These are phyloP conservation scores for Python bivittatus DNA, from an alignment of 2,113 vertebrate genomes.

Conservation along the genomic window DNA sequence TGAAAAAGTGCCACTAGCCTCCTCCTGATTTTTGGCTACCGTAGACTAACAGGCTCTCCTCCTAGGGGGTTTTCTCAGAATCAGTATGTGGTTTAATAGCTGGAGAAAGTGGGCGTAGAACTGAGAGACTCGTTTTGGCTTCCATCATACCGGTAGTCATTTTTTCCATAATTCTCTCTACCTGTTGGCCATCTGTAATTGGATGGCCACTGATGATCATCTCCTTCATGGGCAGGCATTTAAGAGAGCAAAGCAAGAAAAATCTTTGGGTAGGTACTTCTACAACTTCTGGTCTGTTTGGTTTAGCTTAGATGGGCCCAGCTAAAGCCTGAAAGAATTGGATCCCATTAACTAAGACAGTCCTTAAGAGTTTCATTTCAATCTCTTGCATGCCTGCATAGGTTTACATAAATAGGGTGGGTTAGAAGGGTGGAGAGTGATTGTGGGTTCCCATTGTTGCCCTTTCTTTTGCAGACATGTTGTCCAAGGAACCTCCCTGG, in stretches of 20 bases:
- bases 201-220: not conserved
- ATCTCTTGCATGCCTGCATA: not conserved
- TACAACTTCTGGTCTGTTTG: too few relatives aligned
- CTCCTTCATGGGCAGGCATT: not conserved
- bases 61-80: not conserved
- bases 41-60: not conserved
- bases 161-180: not conserved
- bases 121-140: not conserved
- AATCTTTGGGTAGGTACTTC: not conserved
- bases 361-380: not conserved
- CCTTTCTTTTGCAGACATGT: constrained; percentile 84
- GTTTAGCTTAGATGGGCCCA: not conserved
- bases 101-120: not conserved
- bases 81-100: not conserved
- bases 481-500: constrained; percentile 98
- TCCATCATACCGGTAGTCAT: not conserved
- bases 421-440: not conserved
- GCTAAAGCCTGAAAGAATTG: not conserved
- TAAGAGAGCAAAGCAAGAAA: not conserved
- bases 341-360: not conserved
- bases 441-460: not conserved
- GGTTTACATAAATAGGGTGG: not conserved
- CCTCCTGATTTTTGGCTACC: not conserved
- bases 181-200: not conserved
- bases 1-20: not conserved